These are phyloP conservation scores for Chauna torquata DNA, from an alignment of 2,113 vertebrate genomes.

Conservation along the genomic window DNA sequence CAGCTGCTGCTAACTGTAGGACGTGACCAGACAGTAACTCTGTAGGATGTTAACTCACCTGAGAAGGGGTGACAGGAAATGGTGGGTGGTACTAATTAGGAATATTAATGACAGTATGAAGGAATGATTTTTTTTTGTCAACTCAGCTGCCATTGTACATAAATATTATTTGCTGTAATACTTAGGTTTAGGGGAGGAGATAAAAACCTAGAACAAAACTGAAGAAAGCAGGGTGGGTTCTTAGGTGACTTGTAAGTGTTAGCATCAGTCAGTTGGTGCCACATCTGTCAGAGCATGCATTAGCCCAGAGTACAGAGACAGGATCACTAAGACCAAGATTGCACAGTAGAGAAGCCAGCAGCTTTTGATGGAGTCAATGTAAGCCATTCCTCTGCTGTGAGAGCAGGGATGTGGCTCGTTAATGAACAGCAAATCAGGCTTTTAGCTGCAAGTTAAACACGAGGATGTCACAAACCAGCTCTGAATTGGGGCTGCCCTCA, in stretches of 20 bases:
- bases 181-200: rapidly evolving
- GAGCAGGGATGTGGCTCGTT: not conserved
- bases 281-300: not conserved
- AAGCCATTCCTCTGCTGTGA: not conserved
- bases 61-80: not conserved
- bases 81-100: not conserved
- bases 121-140: not conserved
- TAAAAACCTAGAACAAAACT: not conserved
- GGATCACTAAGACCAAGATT: not conserved
- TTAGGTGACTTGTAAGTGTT: not conserved
- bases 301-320: not conserved
- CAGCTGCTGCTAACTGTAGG: not conserved
- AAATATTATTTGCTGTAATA: not conserved
- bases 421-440: not conserved
- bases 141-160: rapidly evolving
- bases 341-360: not conserved
- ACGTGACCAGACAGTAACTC: no score
- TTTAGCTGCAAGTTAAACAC: not conserved
- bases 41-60: not conserved
- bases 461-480: not conserved
- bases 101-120: not conserved
- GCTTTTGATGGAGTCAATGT: not conserved
- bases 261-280: not conserved
- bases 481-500: not conserved
- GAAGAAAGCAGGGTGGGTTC: not conserved